Evolutionary conservation across 2,113 vertebrate genomes (phyloP), one percentile per base, ranked within the genome.

Genomic region (Sander lucioperca): DNA sequence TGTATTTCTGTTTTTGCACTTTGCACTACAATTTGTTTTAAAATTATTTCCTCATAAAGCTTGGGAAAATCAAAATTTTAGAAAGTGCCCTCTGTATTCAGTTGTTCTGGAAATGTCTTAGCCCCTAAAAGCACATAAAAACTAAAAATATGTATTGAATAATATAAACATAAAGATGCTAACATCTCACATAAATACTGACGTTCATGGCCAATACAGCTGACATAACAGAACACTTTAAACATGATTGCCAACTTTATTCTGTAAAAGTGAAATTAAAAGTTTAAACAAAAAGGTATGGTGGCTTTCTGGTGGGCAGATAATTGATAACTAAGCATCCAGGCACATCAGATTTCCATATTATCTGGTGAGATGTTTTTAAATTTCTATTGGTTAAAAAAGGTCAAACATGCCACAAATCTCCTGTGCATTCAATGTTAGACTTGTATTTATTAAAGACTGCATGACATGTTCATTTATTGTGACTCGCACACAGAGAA

Each of bases 41-140:
- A 63, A 66, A 58, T 73, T 13, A 25, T 77, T 84, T 81, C 62
- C 51, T 30, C 18, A 69, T 71, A 39, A 72, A 50, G 30, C 19
- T 36, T n/a, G 14, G 18, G 5, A 36, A 69, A 5, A 36, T 5
- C 6, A 19, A 18, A 11, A 1, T 69, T 9, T n/a, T 14, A 57
- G 2, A 67, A 47, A 23, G 68, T 43, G 51, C 1, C 51, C 30
- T 83, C 51, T 77, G 61, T 76, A 9, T 10, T 59, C 18, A 50
- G 6, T 33, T 59, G 4, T 23, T 47, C 11, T 58, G 16, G 5
- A 45, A 68, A 50, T 19, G 6, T 36, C 11, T 67, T 45, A 18
- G 21, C 3, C 3, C 19, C 21, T 5, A 2, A 59, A 65, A 67
- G 15, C 11, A 58, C 11, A 58, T 15, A 16, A 9, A 51, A 27